Evolutionary conservation across 2,113 vertebrate species (phyloP), one percentile per base, ranked within the genome.

Genomic region (Taxidea taxus): DNA sequence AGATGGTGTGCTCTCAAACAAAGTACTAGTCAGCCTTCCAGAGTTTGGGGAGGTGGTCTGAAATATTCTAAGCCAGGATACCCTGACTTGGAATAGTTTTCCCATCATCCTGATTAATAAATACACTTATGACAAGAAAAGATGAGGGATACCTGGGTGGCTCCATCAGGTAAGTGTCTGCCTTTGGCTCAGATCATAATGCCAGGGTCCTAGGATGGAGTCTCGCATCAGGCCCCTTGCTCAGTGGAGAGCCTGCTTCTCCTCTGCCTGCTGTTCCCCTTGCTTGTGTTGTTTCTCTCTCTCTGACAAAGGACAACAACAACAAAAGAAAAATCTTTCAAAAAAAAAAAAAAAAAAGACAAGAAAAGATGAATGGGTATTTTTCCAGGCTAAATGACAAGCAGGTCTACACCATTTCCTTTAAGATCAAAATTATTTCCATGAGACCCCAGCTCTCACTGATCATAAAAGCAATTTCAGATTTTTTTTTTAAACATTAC

Each of bases 361-460:
- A 90, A 23, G 10, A 23, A 75, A 15, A 83, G 1, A 14, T 23
- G 37, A 90, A 68, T 87, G 34, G 15, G 31, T 25, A 42, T 25
- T 51, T 90, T 95, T 86, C 29, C 14, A 82, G 18, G n/a, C 31
- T 68, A 39, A 89, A 64, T 29, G 64, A 84, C 6, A 68, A 86
- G 3, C 7, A 81, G 31, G 42, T 37, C 47, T 94, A 66, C 15
- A 60, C 4, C 7, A 90, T 11, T 89, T 82, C 14, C 90, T 68
- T 72, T 68, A 90, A 88, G 42, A 15, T 96, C 15, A 82, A 75
- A 91, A 77, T 85, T 64, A 87, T 93, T 96, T 91, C 27, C 62
- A 56, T 18, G 3, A 78, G n/a, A 42, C 2, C 15, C 90, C 0
- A 44, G 15, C 84, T 94, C 47, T 88, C 16, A 49, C 31, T 84